Conservation (phyloP, 2,113 vertebrate genomes). For the Salvelinus sp. region DNA sequence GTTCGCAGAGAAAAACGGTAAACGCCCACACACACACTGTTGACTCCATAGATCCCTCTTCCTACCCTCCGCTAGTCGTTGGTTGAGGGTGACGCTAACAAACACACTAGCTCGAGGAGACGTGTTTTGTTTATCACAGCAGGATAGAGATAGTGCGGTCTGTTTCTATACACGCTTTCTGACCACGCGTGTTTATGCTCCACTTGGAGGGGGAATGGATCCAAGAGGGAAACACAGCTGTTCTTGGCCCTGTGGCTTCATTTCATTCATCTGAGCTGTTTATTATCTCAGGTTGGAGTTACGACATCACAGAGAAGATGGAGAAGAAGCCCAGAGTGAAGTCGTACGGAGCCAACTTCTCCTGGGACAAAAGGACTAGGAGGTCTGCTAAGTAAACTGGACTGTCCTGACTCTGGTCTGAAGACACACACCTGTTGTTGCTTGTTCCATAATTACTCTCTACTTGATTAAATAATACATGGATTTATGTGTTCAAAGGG, state of each 20-base stretch:
- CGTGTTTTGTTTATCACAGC: conserved; percentile 62
- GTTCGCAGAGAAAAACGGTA: conserved; percentile 99
- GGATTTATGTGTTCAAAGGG: conserved; percentile 35
- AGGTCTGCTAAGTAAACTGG: conserved; percentile 89
- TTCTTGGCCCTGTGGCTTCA: conserved; percentile 9
- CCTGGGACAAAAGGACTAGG: conserved; percentile 96
- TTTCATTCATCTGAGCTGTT: conserved; percentile 52
- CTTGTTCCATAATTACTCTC: conserved; percentile 50
- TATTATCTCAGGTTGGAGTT: conserved; percentile 89
- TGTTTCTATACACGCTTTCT: conserved; percentile 57
- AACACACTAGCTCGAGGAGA: not conserved
- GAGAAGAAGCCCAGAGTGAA: conserved; percentile 90
- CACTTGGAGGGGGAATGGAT: conserved; percentile 46
- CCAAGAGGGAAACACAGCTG: conserved; percentile 53
- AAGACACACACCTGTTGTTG: conserved; percentile 66
- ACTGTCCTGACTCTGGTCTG: conserved; percentile 7
- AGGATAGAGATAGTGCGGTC: conserved; percentile 55
- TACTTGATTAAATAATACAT: conserved; percentile 62
- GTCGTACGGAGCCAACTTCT: conserved; percentile 97
- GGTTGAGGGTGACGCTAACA: not conserved
- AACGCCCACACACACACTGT: not conserved
- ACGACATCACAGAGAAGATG: conserved; percentile 87
- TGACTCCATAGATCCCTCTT: not conserved
- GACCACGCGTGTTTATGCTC: conserved; percentile 45
- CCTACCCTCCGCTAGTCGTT: too few relatives aligned